Base-by-base conservation (phyloP, 2,888 invertebrate genomes). In the Sthenelais limicola region DNA sequence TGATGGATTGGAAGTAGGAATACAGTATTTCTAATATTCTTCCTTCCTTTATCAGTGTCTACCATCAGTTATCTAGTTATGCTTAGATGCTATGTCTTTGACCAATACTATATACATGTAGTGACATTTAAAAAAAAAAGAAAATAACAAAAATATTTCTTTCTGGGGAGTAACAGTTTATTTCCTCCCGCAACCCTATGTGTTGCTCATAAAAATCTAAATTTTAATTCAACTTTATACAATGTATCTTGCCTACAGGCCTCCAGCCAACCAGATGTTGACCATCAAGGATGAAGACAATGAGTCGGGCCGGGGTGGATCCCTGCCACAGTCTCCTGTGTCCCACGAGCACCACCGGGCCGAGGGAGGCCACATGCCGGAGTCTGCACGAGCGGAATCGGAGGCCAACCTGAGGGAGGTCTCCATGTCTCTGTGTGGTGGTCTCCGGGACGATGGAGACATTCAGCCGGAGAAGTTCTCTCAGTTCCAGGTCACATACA, bases 291-390 rank as follows among this genome's bases (percentile, higher is more conserved):
- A 97, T 80, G 95, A 95, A 87, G 98, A 98, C 90, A 93, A 94
- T 79, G 97, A 98, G 89, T 97, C 97, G 75, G 98, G 98, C 77
- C 96, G 96, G 88, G 98, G 98, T 51, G 94, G 96, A 48, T 97
- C 97, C 68, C 89, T 98, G 81, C 95, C 97, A 9, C 96, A 97
- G 86, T 97, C 97, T 66, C 89, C 88, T 24, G 94, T 94, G 82
- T 95, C 95, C 76, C 92, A 94, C 73, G 95, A 94, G 81, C 94
- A 94, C 28, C 92, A 77, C 9, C 43, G 30, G 1, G 38, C 52
- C 43, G 62, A 62, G 21, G 43, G 24, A 26, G 62, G 62, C 1
- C 9, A 15, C 12, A 2, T 26, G 3, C 3, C 18, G 1, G 62
- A 43, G 1, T n/a, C n/a, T n/a, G 12, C 18, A 12, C 38, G 38